These are phyloP conservation scores for Aphidoletes aphidimyza DNA, from an alignment of 2,888 invertebrate species.

Conservation along the genomic window DNA sequence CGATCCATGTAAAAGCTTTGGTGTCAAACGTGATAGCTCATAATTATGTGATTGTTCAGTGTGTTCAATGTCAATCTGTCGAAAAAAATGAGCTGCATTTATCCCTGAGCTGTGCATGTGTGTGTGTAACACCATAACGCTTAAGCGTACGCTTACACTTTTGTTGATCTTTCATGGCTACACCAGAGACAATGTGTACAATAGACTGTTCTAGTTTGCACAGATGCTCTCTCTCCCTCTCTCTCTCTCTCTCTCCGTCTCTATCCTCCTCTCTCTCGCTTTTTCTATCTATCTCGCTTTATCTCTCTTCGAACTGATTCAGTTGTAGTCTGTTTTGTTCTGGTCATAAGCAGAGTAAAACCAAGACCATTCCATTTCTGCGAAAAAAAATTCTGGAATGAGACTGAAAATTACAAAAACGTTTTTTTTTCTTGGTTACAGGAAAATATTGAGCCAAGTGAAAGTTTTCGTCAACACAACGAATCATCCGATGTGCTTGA, in stretches of 20 bases:
- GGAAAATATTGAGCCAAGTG: constrained; percentile 7
- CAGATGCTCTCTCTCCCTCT: not conserved
- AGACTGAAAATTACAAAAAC: not conserved
- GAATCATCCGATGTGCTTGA: not conserved
- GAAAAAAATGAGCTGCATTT: too few relatives aligned
- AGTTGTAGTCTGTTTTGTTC: too few relatives aligned
- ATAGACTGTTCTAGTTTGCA: constrained; percentile 15
- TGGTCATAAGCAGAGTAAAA: too few relatives aligned
- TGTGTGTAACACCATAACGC: too few relatives aligned
- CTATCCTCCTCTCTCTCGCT: too few relatives aligned
- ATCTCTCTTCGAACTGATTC: too few relatives aligned
- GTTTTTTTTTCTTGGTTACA: not conserved
- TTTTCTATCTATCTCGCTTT: too few relatives aligned
- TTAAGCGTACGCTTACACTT: not conserved
- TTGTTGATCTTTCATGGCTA: not conserved
- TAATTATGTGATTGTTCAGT: not conserved
- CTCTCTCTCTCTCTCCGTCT: too few relatives aligned
- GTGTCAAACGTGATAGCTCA: constrained; percentile 7
- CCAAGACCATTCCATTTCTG: too few relatives aligned
- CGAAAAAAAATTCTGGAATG: not conserved
- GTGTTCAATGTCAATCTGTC: too few relatives aligned
- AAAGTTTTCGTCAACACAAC: not conserved
- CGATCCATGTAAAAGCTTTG: not conserved
- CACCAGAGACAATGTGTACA: not conserved
- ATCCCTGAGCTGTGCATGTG: too few relatives aligned